Evolutionary conservation across 2,797 vertebrate genomes (phyloP).

Genomic region (Dicrostonyx torquatus): DNA sequence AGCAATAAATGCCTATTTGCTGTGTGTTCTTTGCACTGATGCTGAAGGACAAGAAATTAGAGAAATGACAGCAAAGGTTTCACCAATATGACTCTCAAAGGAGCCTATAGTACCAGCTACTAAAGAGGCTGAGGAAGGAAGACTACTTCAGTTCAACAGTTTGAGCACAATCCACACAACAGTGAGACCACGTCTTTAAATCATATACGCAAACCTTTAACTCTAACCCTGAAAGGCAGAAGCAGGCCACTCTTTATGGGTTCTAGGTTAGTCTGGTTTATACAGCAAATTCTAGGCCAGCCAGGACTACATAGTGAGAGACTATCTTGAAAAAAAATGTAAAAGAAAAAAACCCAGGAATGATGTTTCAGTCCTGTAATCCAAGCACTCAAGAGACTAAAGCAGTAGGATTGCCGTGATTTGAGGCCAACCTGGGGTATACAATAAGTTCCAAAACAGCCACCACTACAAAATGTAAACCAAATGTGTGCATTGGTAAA

Average conservation of each 20-base stretch:
- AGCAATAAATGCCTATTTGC: neutral
- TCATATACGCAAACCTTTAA: neutral
- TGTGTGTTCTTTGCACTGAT: neutral
- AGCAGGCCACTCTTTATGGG: neutral
- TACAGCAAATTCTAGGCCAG: neutral
- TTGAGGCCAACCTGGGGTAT: neutral
- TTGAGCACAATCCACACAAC: neutral
- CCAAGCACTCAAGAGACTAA: neutral
- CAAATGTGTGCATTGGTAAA: neutral
- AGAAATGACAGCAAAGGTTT: neutral
- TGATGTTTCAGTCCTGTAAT: neutral
- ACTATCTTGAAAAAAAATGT: neutral
- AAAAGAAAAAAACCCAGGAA: neutral
- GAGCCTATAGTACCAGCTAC: neutral
- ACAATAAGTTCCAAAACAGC: neutral
- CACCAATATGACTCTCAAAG: neutral
- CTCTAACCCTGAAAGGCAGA: neutral
- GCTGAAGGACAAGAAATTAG: neutral
- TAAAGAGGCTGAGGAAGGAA: neutral
- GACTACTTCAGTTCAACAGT: neutral
- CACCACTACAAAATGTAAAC: neutral
- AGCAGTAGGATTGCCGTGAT: neutral
- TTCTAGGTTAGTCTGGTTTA: neutral
- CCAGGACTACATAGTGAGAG: neutral
- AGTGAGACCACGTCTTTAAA: too few species aligned